phyloP scores from a whole-genome alignment of 1,140 invertebrate species.

The Zaprionus ornatus region DNA sequence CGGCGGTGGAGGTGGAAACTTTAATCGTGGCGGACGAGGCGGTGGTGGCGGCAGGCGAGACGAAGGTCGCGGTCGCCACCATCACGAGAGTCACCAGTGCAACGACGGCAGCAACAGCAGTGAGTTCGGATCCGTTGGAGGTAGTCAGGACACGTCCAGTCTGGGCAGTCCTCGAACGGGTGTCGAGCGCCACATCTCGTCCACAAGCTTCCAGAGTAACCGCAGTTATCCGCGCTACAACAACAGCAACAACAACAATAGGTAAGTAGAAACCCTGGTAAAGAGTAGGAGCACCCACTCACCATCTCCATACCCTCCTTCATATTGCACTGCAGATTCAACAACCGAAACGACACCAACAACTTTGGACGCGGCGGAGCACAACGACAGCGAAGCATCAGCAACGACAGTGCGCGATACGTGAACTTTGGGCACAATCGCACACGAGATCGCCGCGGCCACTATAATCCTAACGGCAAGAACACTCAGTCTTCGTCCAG shows the following conservation, averaged over 20 bases:
- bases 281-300: not conserved
- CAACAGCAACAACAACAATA: slow-evolving; percentile 27
- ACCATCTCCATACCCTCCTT: not conserved
- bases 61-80: slow-evolving; percentile 11
- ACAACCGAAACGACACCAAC: slow-evolving; percentile 30
- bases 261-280: slow-evolving; percentile 22
- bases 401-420: slow-evolving; percentile 44
- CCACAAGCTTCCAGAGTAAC: slow-evolving; percentile 45
- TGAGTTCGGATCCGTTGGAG: slow-evolving; percentile 24
- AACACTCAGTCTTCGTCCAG: not conserved
- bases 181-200: slow-evolving; percentile 25
- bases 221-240: slow-evolving; percentile 47
- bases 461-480: slow-evolving; percentile 63
- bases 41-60: slow-evolving; percentile 17
- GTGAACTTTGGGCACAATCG: slow-evolving; percentile 68
- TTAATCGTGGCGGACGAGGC: slow-evolving; percentile 22
- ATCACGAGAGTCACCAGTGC: slow-evolving; percentile 22
- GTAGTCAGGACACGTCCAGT: slow-evolving; percentile 31
- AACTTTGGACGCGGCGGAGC: slow-evolving; percentile 13
- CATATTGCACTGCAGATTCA: slow-evolving; percentile 9
- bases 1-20: slow-evolving; percentile 12
- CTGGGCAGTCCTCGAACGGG: slow-evolving; percentile 31
- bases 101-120: slow-evolving; percentile 52
- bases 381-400: slow-evolving; percentile 25
- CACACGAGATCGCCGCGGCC: slow-evolving; percentile 73